A percentile compares a stretch with the other conserved stretches of the same genome.
Evolutionary conservation across 1,140 invertebrate species (phyloP).

Genomic region (Acyrthosiphon pisum): DNA sequence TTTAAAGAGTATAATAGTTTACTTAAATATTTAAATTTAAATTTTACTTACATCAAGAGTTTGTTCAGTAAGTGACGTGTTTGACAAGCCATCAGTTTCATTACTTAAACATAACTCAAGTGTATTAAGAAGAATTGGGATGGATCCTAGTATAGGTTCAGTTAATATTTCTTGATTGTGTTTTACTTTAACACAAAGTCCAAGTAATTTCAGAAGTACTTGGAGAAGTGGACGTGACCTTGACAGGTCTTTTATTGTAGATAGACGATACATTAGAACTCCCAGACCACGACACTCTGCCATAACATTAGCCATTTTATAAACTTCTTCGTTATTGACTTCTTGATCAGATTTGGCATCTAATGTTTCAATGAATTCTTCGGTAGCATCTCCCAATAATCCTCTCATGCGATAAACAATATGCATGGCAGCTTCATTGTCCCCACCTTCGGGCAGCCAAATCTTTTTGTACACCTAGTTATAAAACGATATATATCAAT

Average conservation of each 20-base stretch:
- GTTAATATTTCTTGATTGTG: constrained; percentile 75
- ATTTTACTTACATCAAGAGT: constrained; percentile 71
- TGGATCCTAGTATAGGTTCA: constrained; percentile 73
- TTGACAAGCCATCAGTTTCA: constrained; percentile 65
- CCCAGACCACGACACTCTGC: constrained; percentile 86
- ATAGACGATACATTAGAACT: constrained; percentile 66
- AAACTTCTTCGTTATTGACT: constrained; percentile 93
- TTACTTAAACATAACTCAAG: constrained; percentile 73
- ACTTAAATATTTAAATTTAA: background rate
- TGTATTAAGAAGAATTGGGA: constrained; percentile 73
- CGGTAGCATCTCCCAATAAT: constrained; percentile 94
- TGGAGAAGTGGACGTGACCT: constrained; percentile 80
- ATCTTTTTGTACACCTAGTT: constrained; percentile 74
- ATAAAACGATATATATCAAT: background rate
- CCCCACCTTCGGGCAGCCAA: constrained; percentile 62
- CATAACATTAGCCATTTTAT: constrained; percentile 79
- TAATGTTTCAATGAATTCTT: constrained; percentile 96
- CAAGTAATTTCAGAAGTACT: constrained; percentile 84
- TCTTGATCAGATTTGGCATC: constrained; percentile 85
- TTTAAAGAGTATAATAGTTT: background rate
- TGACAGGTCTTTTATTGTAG: constrained; percentile 57
- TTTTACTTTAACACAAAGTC: constrained; percentile 81
- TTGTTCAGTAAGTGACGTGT: constrained; percentile 80
- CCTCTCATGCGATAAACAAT: constrained; percentile 98
- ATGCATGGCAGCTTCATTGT: constrained; percentile 83